Conservation (phyloP, 2,797 vertebrate species). For the Sitta carolinensis region DNA sequence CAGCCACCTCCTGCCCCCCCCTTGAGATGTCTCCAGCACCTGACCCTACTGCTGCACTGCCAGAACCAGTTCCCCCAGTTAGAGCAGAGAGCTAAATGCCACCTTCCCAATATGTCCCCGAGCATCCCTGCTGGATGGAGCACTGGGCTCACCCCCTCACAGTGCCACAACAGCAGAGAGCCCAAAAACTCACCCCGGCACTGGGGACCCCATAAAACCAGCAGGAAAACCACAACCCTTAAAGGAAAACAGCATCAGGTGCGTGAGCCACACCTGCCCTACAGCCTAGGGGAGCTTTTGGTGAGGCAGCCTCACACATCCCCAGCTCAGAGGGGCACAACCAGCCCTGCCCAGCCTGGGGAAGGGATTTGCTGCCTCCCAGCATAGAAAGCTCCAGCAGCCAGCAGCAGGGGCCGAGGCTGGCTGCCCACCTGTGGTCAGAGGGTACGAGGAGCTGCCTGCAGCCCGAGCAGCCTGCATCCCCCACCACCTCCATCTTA, state of each 20-base stretch:
- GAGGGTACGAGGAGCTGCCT: not conserved
- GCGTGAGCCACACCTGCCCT: rapidly evolving
- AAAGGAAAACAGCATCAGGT: not conserved
- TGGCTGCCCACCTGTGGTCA: not conserved
- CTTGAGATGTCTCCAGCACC: not conserved
- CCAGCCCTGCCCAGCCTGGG: rapidly evolving
- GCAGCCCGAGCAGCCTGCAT: not conserved
- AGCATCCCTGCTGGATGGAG: not conserved
- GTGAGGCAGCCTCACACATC: rapidly evolving
- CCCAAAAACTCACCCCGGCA: not conserved
- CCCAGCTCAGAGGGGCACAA: not conserved
- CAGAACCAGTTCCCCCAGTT: constrained; percentile 3
- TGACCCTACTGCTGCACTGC: not conserved
- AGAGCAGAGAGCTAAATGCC: not conserved
- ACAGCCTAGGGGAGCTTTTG: not conserved
- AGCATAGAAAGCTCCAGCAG: rapidly evolving
- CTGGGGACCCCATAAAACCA: not conserved
- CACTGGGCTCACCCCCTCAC: not conserved
- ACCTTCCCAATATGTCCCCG: rapidly evolving
- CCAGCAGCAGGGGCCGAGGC: rapidly evolving
- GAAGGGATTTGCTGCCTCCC: not conserved
- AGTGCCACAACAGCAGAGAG: not conserved
- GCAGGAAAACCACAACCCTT: not conserved
- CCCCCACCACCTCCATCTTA: constrained; percentile 51
- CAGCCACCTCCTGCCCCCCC: not conserved